Evolutionary conservation across 2,113 vertebrate species (phyloP).

Genomic region (Scartelaos histophorus): DNA sequence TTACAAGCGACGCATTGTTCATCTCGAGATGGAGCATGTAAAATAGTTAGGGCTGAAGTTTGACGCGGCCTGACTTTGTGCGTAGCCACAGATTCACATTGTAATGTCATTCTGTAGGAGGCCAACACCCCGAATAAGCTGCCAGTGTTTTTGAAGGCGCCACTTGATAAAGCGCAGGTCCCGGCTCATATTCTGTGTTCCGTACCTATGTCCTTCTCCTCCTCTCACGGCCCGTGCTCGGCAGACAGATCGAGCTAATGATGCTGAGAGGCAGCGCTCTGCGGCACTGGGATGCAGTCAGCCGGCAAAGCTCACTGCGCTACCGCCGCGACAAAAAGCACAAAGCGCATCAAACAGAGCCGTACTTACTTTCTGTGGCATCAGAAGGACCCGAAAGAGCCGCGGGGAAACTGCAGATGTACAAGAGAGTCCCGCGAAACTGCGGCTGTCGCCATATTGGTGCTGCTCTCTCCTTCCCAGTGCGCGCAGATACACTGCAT

Average conservation of each 20-base stretch:
- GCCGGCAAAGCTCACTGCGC: constrained; percentile 56
- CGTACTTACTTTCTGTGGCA: constrained; percentile 79
- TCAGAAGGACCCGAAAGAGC: constrained; percentile 81
- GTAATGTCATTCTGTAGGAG: constrained; percentile 66
- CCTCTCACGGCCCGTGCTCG: constrained; percentile 42
- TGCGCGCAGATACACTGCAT: constrained; percentile 84
- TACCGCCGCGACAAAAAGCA: constrained; percentile 39
- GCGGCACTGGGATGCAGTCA: constrained; percentile 83
- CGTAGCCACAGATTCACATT: constrained; percentile 65
- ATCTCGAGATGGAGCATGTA: background rate
- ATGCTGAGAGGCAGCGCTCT: constrained; percentile 80
- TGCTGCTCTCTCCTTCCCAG: constrained; percentile 83
- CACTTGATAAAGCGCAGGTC: constrained; percentile 4
- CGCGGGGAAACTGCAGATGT: constrained; percentile 80
- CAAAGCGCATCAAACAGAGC: constrained; percentile 54
- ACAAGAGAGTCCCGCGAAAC: constrained; percentile 84
- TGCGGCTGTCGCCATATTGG: constrained; percentile 95
- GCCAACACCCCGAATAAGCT: constrained; percentile 74
- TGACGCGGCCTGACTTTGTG: constrained; percentile 62
- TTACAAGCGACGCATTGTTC: constrained; percentile 24
- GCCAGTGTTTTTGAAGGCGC: background rate
- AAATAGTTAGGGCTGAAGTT: constrained; percentile 66
- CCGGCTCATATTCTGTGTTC: constrained; percentile 1
- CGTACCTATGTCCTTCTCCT: constrained; percentile 26
- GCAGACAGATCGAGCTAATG: constrained; percentile 63